These are phyloP conservation scores for Polylopha cassiicola DNA, from an alignment of 2,888 invertebrate species.

Conservation along the genomic window DNA sequence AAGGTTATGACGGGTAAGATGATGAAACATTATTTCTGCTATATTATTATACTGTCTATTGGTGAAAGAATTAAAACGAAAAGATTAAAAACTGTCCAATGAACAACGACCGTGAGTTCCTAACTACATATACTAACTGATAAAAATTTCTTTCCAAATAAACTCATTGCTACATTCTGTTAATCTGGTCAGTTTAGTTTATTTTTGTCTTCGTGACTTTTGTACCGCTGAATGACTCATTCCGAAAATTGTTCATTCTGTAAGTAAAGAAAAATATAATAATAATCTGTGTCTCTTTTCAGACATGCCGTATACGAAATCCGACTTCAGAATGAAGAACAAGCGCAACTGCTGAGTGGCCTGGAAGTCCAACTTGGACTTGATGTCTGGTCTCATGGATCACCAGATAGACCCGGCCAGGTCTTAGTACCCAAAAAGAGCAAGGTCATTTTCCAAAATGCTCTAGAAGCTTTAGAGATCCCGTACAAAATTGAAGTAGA, in stretches of 20 bases:
- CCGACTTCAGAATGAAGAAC: conserved; percentile 26
- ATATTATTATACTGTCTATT: neutral
- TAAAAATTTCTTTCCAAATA: no score
- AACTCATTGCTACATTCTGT: no score
- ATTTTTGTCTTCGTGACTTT: no score
- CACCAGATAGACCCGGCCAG: conserved; percentile 36
- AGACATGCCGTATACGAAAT: conserved; percentile 39
- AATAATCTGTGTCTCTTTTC: no score
- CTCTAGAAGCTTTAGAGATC: conserved; percentile 33
- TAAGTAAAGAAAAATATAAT: no score
- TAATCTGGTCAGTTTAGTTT: no score
- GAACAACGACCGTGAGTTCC: no score
- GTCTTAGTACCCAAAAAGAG: conserved; percentile 40
- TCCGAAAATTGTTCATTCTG: no score
- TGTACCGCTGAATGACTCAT: no score
- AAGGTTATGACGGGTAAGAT: conserved; percentile 54
- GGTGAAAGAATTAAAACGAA: neutral
- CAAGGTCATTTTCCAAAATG: conserved; percentile 34
- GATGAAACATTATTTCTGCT: conserved; percentile 4
- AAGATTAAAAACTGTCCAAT: no score
- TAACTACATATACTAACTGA: no score
- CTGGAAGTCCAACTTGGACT: conserved; percentile 28
- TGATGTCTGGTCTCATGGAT: conserved; percentile 45
- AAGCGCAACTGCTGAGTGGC: conserved; percentile 26
- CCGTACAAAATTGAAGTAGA: conserved; percentile 36